These are phyloP conservation scores for Anthoptus insignis DNA, from an alignment of 2,888 invertebrate species.

Conservation along the genomic window DNA sequence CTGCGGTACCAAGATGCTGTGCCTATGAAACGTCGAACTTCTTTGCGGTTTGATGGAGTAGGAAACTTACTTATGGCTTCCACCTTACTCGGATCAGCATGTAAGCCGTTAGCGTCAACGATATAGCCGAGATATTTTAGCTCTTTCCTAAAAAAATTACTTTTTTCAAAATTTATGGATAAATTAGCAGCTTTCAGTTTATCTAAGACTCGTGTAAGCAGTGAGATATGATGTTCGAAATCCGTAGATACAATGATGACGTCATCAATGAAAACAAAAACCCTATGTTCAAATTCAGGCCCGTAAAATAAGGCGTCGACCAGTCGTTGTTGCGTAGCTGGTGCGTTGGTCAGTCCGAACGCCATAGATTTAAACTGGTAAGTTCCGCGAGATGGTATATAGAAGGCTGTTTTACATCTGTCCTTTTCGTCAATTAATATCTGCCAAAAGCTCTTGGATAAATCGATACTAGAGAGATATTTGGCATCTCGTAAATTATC, in stretches of 20 bases:
- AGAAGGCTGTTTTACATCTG: slow-evolving; percentile 46
- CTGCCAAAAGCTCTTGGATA: no score
- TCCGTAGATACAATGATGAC: no score
- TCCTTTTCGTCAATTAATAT: no score
- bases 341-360: slow-evolving; percentile 50
- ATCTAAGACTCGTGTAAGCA: slow-evolving; percentile 34
- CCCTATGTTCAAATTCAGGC: no score
- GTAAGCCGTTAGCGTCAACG: slow-evolving; percentile 51
- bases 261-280: no score
- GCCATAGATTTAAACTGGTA: slow-evolving; percentile 42
- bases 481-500: no score
- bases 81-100: slow-evolving; percentile 50
- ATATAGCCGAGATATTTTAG: slow-evolving; percentile 47
- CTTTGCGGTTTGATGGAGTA: slow-evolving; percentile 45
- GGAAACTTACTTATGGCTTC: slow-evolving; percentile 47
- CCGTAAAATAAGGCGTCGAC: no score
- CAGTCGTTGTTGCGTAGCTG: slow-evolving; percentile 52
- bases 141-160: slow-evolving; percentile 41
- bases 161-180: slow-evolving; percentile 46
- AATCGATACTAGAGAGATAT: no score
- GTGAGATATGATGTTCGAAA: no score
- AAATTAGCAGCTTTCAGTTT: slow-evolving; percentile 46
- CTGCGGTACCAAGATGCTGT: slow-evolving; percentile 50
- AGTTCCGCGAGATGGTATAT: slow-evolving; percentile 45
- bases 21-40: slow-evolving; percentile 47